phyloP scores from a whole-genome alignment of 2,888 invertebrate genomes.

The Philopedon plagiatum region DNA sequence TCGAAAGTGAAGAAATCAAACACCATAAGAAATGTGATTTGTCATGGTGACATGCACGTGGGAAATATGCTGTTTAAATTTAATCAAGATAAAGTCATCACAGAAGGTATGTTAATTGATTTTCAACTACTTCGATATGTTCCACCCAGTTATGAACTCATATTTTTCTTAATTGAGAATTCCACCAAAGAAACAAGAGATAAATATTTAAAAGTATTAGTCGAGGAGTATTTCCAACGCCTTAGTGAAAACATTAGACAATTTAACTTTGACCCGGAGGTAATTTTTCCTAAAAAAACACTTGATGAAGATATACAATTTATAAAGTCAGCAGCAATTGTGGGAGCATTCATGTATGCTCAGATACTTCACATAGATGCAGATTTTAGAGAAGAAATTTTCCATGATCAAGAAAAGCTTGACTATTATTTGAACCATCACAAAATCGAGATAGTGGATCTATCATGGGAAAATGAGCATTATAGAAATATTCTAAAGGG shows the following conservation, averaged over 20 bases:
- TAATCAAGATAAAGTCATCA: conserved; percentile 45
- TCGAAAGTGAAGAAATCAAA: conserved; percentile 59
- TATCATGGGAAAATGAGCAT: neutral
- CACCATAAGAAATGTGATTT: conserved; percentile 64
- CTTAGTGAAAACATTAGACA: conserved; percentile 37
- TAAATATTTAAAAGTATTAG: conserved; percentile 50
- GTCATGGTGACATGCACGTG: conserved; percentile 63
- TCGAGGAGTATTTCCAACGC: conserved; percentile 54
- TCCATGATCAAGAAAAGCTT: neutral
- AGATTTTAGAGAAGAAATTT: conserved; percentile 15
- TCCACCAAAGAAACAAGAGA: conserved; percentile 52
- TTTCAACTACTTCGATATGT: conserved; percentile 69
- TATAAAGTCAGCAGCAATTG: conserved; percentile 50
- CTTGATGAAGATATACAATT: conserved; percentile 53
- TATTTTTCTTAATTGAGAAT: conserved; percentile 59
- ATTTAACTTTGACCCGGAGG: conserved; percentile 50
- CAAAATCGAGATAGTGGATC: neutral
- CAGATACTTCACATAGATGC: conserved; percentile 39
- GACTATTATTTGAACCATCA: neutral
- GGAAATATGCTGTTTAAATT: conserved; percentile 60
- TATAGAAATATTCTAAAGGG: neutral
- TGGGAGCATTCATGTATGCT: conserved; percentile 40
- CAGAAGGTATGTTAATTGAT: conserved; percentile 60
- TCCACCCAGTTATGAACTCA: conserved; percentile 76
- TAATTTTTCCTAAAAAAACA: conserved; percentile 42